Base-by-base conservation (phyloP, 2,888 invertebrate species). In the Folsomia candida region DNA sequence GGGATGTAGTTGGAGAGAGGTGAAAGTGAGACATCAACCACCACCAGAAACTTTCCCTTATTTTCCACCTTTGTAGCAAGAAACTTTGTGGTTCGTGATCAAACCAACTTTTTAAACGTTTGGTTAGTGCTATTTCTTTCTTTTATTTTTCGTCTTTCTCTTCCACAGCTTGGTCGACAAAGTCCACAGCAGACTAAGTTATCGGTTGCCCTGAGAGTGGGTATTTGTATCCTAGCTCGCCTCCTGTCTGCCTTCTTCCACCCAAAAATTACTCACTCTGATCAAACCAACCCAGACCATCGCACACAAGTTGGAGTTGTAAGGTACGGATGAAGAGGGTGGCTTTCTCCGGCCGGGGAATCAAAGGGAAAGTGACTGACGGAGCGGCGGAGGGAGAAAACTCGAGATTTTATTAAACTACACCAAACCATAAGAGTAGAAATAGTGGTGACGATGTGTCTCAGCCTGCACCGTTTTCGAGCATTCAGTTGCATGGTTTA, bases 321-420 rank as follows among this genome's bases (percentile, higher is more conserved):
- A 37, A 9, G 37, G 37, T 4, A 14, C n/a, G 14, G 37, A 37
- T 4, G 14, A 14, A 37, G 37, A 54, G 54, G 54, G 54, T 54
- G 54, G 54, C 54, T 54, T 54, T 54, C 54, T 54, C 22, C 54
- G 6, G 6, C 6, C 54, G 20, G 20, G 54, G 18, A 37, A 37
- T 54, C 54, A 54, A 54, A 54, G 54, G 54, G 54, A 54, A 54
- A 54, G 54, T 54, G 59, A 59, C 59, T 59, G 57, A 11, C 57
- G 57, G 20, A n/a, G n/a, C n/a, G n/a, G n/a, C n/a, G 57, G 27
- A 59, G 59, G 59, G 59, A 59, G 59, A 59, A 59, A 59, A 4
- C 59, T n/a, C 59, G 27, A 59, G 25, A 59, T 59, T 59, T 59
- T 59, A 27, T 59, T 54, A 54, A 6, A 54, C 6, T 20, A 14